Base-by-base conservation (phyloP, 64 coral and sea anemone species). In the Anthopleura sola region DNA sequence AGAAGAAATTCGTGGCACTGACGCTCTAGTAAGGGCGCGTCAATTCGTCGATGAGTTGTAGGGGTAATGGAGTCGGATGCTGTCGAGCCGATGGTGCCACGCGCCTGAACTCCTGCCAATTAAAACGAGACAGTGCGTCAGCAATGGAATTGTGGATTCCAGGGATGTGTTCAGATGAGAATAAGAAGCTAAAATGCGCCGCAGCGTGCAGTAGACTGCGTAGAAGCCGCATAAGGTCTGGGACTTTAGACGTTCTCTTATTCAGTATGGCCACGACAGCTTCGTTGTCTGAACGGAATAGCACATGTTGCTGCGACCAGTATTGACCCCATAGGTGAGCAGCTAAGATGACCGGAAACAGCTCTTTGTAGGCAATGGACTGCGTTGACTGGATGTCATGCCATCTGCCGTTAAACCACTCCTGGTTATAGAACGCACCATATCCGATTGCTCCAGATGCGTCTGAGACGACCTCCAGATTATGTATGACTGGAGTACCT, bases 331-430 rank as follows among this genome's bases (percentile, higher is more conserved):
- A 91, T 11, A 91, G 23, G 15, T 82, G 84, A 36, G 74, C 84
- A 3, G 90, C 84, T 24, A 91, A 28, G 36, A 91, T 44, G 1
- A 91, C 56, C 6, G 84, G 84, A 78, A 86, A 86, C 17, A 86
- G 77, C 37, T 91, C 90, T 53, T 91, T 91, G 20, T 86, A 91
- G 5, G 84, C 84, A 33, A 91, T 91, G 47, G 29, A 75, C 9
- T 58, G 50, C 9, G 40, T 6, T 44, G 40, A 6, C 40, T 44
- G 40, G 4, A 8, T 44, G 4, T 3, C 40, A 44, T 6, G 40
- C 40, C 40, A 91, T n/a, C 47, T 6, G 14, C 56, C 90, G 1
- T 32, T 81, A 32, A 91, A 91, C 75, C 84, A 91, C 31, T 68
- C 84, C 13, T 37, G 31, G 36, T 75, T 28, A 37, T 49, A 91